Base-by-base conservation (phyloP, 2,888 invertebrate species). In the Lissonota sp. region DNA sequence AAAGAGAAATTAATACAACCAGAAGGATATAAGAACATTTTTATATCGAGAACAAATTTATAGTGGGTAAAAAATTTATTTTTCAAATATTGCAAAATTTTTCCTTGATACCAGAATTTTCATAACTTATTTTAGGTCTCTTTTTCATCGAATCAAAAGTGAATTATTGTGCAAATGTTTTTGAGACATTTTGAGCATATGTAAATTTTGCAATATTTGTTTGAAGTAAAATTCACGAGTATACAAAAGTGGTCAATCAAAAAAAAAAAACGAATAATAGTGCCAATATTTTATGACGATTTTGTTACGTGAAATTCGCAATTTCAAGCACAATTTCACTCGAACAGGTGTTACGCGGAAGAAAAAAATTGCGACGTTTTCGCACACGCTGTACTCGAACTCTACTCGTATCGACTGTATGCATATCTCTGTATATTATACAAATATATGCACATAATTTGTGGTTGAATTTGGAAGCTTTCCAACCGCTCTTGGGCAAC, bases 271-370 rank as follows among this genome's bases (percentile, higher is more conserved):
- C 53, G 6, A 53, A 53, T 53, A 53, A 26, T 53, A 14, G 8
- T 66, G 66, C 51, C 66, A 66, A 66, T 66, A 39, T 66, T 39
- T 12, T 39, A 51, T 12, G 51, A 66, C 37, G 12, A 49, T 66
- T 64, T 66, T 12, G 49, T 66, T 8, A 40, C 64, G 49, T 10
- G 37, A 8, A 46, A 14, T 63, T 26, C 16, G 16, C 73, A 64
- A 77, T 77, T 71, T 77, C 70, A 64, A 58, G 64, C 49, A 12
- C 46, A 77, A 71, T 77, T 77, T 58, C 37, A 40, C 63, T 63
- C 70, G 53, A 46, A 71, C 77, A 71, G 70, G 77, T 77, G 77
- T 40, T 49, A 14, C n/a, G 69, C 26, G 37, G 72, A 12, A 3
- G 53, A 42, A 57, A 57, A 57, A 39, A 63, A 46, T 37, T 8